phyloP scores from a whole-genome alignment of 2,888 invertebrate species.

The Malthinus seriepunctatus region DNA sequence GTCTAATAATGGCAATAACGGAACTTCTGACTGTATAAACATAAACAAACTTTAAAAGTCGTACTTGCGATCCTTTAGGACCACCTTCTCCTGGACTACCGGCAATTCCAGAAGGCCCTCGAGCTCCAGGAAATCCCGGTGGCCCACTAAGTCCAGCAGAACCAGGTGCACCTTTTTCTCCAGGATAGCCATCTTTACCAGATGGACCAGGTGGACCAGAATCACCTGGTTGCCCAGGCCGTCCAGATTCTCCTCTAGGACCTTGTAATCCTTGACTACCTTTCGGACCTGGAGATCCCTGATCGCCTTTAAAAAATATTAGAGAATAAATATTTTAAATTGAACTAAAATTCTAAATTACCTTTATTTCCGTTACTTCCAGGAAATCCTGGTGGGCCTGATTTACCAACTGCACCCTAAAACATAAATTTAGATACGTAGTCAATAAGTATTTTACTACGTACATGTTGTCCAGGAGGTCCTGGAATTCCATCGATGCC shows the following conservation, averaged over 20 bases:
- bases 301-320: slow-evolving; percentile 58
- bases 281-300: slow-evolving; percentile 73
- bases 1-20: too few species aligned
- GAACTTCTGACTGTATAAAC: neutral
- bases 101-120: slow-evolving; percentile 74
- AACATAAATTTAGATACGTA: slow-evolving; percentile 31
- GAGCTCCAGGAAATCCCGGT: slow-evolving; percentile 81
- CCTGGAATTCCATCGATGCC: slow-evolving; percentile 81
- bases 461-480: slow-evolving; percentile 74
- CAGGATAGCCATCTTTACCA: slow-evolving; percentile 80
- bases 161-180: slow-evolving; percentile 80
- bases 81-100: slow-evolving; percentile 77
- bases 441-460: slow-evolving; percentile 16
- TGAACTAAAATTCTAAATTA: neutral
- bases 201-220: slow-evolving; percentile 72
- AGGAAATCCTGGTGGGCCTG: slow-evolving; percentile 84
- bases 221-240: slow-evolving; percentile 78
- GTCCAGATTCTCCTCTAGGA: slow-evolving; percentile 77
- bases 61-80: slow-evolving; percentile 73
- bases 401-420: slow-evolving; percentile 78
- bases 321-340: neutral
- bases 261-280: slow-evolving; percentile 84
- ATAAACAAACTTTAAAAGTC: slow-evolving; percentile 29
- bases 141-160: slow-evolving; percentile 72
- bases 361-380: slow-evolving; percentile 79